Percentiles rank a stretch among this genome's conserved stretches.
Evolutionary conservation across 2,113 vertebrate species (phyloP).

Genomic region (Rhinogobius similis): DNA sequence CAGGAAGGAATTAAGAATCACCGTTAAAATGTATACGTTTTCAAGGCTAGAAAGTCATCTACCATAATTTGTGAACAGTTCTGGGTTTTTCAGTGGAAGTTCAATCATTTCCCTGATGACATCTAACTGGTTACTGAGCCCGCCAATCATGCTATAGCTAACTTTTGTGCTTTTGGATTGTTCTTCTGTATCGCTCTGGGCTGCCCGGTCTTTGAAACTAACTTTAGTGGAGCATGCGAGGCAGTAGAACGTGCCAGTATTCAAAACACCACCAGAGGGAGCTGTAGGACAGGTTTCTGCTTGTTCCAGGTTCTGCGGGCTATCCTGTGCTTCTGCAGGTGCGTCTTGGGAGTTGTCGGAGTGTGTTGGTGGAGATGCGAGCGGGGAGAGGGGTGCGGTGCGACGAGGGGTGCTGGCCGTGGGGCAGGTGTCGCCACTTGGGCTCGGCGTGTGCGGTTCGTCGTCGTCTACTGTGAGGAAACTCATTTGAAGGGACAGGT

Average conservation of each 20-base stretch:
- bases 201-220: constrained; percentile 51
- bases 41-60: not conserved
- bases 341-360: constrained; percentile 37
- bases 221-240: constrained; percentile 82
- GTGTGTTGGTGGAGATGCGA: constrained; percentile 25
- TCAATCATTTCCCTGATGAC: constrained; percentile 90
- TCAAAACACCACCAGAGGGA: constrained; percentile 50
- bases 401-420: constrained; percentile 75
- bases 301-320: constrained; percentile 16
- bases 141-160: constrained; percentile 92
- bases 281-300: constrained; percentile 12
- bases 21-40: not conserved
- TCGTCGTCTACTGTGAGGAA: constrained; percentile 75
- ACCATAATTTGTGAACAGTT: constrained; percentile 90
- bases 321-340: constrained; percentile 11
- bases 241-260: constrained; percentile 84
- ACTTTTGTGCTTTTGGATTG: constrained; percentile 69
- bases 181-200: constrained; percentile 31
- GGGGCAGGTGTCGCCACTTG: constrained; percentile 33
- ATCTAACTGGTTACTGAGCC: constrained; percentile 84
- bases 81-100: constrained; percentile 89
- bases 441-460: constrained; percentile 58
- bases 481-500: constrained; percentile 82
- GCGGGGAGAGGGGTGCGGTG: constrained; percentile 23
- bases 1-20: not conserved